Evolutionary conservation across 2,113 vertebrate species (phyloP).

Genomic region (Apodemus sylvaticus): DNA sequence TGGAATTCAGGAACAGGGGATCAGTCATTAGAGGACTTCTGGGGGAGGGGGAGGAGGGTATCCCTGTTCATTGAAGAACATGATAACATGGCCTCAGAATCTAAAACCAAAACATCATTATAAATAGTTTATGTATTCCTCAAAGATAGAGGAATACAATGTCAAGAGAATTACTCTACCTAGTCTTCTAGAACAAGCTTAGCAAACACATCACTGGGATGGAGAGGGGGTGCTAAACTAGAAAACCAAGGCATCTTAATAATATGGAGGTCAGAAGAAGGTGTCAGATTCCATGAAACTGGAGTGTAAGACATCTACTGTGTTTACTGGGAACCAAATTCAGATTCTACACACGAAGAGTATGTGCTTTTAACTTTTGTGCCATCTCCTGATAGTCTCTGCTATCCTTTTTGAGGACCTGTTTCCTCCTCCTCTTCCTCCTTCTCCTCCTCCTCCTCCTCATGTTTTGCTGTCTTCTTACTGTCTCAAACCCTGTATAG

Average conservation of each 20-base stretch:
- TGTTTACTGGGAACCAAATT: not conserved
- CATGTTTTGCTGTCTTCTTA: not conserved
- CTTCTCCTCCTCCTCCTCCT: accelerated
- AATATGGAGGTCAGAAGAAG: not conserved
- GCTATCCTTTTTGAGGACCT: not conserved
- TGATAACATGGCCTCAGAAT: not conserved
- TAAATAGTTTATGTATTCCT: not conserved
- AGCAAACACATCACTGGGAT: not conserved
- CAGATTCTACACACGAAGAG: too few relatives aligned
- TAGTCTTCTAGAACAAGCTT: not conserved
- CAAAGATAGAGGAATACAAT: not conserved
- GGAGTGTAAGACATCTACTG: not conserved
- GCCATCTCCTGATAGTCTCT: not conserved
- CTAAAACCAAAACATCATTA: not conserved
- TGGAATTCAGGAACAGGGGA: not conserved
- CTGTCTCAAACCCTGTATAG: not conserved
- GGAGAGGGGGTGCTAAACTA: not conserved
- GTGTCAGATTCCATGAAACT: not conserved
- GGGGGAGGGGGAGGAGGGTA: not conserved
- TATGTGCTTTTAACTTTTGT: too few relatives aligned
- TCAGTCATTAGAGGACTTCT: not conserved
- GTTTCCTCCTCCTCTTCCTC: not conserved
- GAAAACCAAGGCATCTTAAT: not conserved
- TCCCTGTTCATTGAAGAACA: not conserved
- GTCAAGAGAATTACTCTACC: not conserved